Evolutionary conservation across 2,797 vertebrate genomes (phyloP).

Genomic region (Microcaecilia unicolor): DNA sequence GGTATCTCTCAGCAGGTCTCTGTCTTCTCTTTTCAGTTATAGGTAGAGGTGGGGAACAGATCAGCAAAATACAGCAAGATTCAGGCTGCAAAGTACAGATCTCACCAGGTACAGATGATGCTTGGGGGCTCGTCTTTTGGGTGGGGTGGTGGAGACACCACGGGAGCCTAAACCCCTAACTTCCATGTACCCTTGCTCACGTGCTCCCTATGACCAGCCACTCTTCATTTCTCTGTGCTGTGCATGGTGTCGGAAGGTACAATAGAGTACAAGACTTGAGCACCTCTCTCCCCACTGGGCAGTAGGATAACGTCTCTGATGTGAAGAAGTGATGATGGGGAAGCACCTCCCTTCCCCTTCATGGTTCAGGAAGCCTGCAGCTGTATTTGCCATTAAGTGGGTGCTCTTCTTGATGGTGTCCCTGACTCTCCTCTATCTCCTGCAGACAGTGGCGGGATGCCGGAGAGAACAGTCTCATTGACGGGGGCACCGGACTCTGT

Average conservation of each 20-base stretch:
- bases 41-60: constrained; percentile 86
- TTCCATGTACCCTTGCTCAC: no score
- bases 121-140: background rate
- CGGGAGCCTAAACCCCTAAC: background rate
- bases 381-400: background rate
- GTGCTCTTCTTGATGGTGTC: background rate
- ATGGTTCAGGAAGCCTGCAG: background rate
- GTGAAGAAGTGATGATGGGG: no score
- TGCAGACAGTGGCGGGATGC: constrained; percentile 78
- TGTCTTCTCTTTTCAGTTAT: constrained; percentile 61
- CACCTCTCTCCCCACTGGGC: no score
- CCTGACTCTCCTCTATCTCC: background rate
- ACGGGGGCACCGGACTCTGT: constrained; percentile 75
- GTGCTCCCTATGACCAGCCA: background rate
- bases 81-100: constrained; percentile 94
- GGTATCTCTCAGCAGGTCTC: background rate
- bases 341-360: no score
- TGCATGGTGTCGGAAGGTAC: no score
- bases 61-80: constrained; percentile 90
- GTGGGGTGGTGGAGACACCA: no score
- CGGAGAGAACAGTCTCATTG: constrained; percentile 79
- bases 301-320: no score
- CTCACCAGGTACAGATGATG: constrained; percentile 66
- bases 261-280: no score
- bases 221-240: no score